Evolutionary conservation across 2,113 vertebrate genomes (phyloP), one percentile per base, ranked within the genome.

Genomic region (Triplophysa tibetana): DNA sequence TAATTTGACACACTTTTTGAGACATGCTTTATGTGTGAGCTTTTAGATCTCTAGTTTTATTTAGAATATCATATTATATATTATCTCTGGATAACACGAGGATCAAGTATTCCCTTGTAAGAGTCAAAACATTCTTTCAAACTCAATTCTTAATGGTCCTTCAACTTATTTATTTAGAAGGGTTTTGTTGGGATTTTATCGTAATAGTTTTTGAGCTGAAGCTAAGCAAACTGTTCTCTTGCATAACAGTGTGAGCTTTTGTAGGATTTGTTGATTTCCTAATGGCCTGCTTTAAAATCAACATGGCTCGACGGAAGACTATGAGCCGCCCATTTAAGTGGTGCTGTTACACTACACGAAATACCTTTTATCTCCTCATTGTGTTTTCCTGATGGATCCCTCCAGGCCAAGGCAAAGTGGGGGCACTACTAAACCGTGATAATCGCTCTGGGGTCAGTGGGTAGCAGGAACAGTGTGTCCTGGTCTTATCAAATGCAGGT

Each of bases 261-360:
- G 67, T 48, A 50, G 77, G 60, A 83, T 83, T 83, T 78, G 65
- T 33, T 23, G n/a, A 66, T 83, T 69, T 83, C 63, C 26, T 83
- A 75, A 83, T 62, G 38, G 17, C 58, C 56, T 64, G 45, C 70
- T 79, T 76, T 63, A 60, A 82, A 73, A 60, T 60, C 64, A 58
- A 4, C 65, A 29, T 61, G 23, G 19, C 54, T 33, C 19, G 50
- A 78, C n/a, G 54, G 43, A 66, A 21, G 62, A 77, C 9, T 12
- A 56, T 60, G 24, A 64, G 21, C 24, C 10, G 8, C 48, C 62
- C 2, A 8, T 21, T 16, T 41, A 10, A 72, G 58, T 62, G 7
- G 23, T 72, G 16, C 5, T 24, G 12, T 58, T 80, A 1, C 19
- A 33, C 24, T 52, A 56, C 67, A 62, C 23, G 19, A 19, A 77